phyloP scores from a whole-genome alignment of 2,888 invertebrate species.

The Rhodophaea formosa region DNA sequence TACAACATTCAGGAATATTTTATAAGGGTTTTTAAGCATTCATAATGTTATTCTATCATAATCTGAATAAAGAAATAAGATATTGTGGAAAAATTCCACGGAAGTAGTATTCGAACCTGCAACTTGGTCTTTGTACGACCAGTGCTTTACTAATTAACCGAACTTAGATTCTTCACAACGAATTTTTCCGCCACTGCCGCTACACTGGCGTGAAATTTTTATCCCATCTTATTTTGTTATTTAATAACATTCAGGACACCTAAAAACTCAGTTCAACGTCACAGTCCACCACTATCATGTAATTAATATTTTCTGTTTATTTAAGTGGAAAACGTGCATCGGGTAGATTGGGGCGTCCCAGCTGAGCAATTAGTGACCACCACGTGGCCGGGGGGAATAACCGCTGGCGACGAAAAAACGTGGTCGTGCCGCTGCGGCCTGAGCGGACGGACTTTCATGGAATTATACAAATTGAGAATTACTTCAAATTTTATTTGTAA shows the following conservation, averaged over 20 bases:
- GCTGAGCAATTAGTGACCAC: constrained; percentile 77
- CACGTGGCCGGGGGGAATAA: constrained; percentile 73
- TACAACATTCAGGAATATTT: no score
- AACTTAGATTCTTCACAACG: no score
- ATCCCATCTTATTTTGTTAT: no score
- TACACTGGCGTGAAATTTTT: no score
- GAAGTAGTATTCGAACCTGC: no score
- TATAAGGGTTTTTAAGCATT: no score
- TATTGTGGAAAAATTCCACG: no score
- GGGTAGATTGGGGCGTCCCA: constrained; percentile 62
- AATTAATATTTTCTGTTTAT: constrained; percentile 33
- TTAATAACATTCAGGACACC: neutral
- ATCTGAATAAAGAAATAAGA: no score
- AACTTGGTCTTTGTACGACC: no score
- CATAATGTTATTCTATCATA: no score
- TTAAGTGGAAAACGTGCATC: constrained; percentile 68
- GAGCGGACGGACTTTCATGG: neutral
- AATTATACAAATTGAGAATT: neutral
- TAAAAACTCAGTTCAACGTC: neutral
- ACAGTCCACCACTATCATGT: neutral
- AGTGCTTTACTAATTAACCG: no score
- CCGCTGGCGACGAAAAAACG: constrained; percentile 53
- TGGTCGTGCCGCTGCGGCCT: constrained; percentile 23
- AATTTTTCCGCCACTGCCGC: no score
- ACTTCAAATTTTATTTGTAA: neutral